Evolutionary conservation across 2,113 vertebrate genomes (phyloP).

Genomic region (Solenodon paradoxus): DNA sequence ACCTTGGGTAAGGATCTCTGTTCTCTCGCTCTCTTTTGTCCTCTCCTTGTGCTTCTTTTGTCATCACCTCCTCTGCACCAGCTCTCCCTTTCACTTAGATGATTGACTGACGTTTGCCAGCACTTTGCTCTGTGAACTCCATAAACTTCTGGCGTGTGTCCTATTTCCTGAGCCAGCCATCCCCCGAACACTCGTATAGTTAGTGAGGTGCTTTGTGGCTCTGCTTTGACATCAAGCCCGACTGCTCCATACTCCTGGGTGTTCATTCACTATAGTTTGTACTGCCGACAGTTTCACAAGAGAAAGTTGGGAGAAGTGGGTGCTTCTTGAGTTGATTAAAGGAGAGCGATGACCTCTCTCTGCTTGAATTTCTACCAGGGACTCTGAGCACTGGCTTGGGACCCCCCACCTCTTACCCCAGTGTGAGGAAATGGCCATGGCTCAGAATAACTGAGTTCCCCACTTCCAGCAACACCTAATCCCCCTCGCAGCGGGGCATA

Average conservation of each 20-base stretch:
- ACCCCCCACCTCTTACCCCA: background rate
- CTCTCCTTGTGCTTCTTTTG: background rate
- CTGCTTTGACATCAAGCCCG: background rate
- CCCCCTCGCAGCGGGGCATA: background rate
- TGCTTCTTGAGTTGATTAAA: background rate
- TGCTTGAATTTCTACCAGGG: background rate
- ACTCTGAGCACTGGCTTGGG: background rate
- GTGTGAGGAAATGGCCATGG: background rate
- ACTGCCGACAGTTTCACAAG: background rate
- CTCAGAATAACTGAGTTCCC: background rate
- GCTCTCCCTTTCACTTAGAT: background rate
- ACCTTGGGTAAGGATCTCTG: background rate
- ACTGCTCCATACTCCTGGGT: background rate
- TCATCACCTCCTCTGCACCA: background rate
- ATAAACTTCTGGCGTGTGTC: background rate
- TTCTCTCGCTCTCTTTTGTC: background rate
- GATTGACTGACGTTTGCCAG: background rate
- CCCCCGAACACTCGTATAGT: background rate
- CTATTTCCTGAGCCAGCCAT: background rate
- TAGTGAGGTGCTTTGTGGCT: background rate
- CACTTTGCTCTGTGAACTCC: background rate
- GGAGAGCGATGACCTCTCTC: background rate
- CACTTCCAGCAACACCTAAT: constrained; percentile 42
- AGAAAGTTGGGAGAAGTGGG: background rate
- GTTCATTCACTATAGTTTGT: background rate